Conservation (phyloP, 2,797 vertebrate species). For the Lophius americanus region DNA sequence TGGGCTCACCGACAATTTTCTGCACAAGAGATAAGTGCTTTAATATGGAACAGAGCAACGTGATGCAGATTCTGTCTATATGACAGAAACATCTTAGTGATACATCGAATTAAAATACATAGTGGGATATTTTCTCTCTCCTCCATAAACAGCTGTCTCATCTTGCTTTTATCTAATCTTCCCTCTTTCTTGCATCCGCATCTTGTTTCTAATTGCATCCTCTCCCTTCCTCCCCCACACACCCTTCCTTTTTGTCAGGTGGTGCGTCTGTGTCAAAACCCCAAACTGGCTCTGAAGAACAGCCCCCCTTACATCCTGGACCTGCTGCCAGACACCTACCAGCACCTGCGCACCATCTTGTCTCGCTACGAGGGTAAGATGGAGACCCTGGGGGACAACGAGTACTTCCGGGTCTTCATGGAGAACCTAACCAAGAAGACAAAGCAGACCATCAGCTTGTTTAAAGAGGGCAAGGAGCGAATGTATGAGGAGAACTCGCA, state of each 20-base stretch:
- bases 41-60: constrained; percentile 18
- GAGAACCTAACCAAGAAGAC: constrained; percentile 99
- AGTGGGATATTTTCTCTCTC: constrained; percentile 3
- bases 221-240: constrained; percentile 31
- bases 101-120: constrained; percentile 9
- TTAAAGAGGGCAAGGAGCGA: constrained; percentile 97
- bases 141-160: neutral
- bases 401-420: constrained; percentile 98
- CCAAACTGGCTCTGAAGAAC: constrained; percentile 96
- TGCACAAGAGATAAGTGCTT: constrained; percentile 36
- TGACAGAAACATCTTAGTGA: constrained; percentile 23
- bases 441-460: constrained; percentile 98
- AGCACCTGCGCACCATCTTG: constrained; percentile 95
- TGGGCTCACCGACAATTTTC: neutral
- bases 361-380: constrained; percentile 98
- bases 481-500: constrained; percentile 99
- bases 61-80: constrained; percentile 17
- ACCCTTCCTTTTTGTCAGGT: constrained; percentile 82
- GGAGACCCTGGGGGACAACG: constrained; percentile 96
- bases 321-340: constrained; percentile 97
- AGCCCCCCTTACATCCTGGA: constrained; percentile 99
- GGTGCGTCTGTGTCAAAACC: constrained; percentile 97
- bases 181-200: constrained; percentile 3
- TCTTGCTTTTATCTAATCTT: constrained; percentile 15
- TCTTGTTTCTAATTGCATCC: constrained; percentile 47